Evolutionary conservation across 2,797 vertebrate species (phyloP), one percentile per base, ranked within the genome.

Genomic region (Gallirallus australis): DNA sequence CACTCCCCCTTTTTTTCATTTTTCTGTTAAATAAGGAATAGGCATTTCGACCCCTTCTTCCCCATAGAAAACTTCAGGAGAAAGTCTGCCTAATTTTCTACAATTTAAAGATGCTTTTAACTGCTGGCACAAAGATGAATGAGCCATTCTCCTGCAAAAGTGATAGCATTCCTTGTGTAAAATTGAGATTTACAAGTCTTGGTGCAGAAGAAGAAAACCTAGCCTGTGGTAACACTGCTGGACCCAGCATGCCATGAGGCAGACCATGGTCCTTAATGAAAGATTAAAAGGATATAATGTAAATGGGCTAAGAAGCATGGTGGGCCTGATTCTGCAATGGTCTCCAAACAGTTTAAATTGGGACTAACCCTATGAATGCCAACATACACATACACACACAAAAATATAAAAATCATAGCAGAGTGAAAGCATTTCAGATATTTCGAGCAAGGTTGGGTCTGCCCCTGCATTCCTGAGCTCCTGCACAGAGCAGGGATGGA

Each of bases 391-490:
- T 2, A 8, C 17, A 15, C 23, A 25, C 25, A 50, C 7, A 50
- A 64, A 82, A 69, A 86, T 56, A 7, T 4, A 78, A 56, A 84
- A 57, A 37, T 28, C 77, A 57, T 84, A 93, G 91, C 12, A 47
- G 13, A 83, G 37, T 68, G 63, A 92, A 97, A 95, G 86, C 61
- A 84, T 54, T 70, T 82, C 85, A 89, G 71, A 18, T 93, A 70
- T 79, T 94, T 83, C 1, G 0, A 83, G 18, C 0, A 0, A 77
- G 60, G 66, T 4, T 4, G 15, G 77, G 70, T 80, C 66, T 92
- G 45, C 30, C 78, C 42, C 35, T 75, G 80, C 78, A 80, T 93
- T 90, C 80, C 87, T 87, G 63, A 94, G 79, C 77, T 90, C 54
- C 39, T 0, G 1, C 6, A 1, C 53, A 56, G 89, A 57, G 65